Base-by-base conservation (phyloP, 1,140 invertebrate genomes). In the Hyphantria cunea region DNA sequence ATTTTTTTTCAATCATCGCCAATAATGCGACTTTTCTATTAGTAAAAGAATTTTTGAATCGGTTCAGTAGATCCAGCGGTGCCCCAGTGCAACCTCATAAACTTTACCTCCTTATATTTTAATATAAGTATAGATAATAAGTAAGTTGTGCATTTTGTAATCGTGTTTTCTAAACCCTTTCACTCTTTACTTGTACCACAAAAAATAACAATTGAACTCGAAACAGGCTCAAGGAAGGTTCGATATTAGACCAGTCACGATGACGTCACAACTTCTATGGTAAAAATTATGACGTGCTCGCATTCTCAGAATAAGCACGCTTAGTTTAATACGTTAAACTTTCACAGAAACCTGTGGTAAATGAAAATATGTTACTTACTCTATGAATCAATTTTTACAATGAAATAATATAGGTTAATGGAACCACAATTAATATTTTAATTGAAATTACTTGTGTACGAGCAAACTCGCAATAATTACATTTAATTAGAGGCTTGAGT, bases 121-220 rank as follows among this genome's bases (percentile, higher is more conserved):
- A n/a, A n/a, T n/a, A n/a, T n/a, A n/a, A n/a, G n/a, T n/a, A n/a
- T n/a, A n/a, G n/a, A n/a, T n/a, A n/a, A n/a, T n/a, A n/a, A n/a
- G n/a, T n/a, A n/a, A n/a, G n/a, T n/a, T n/a, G n/a, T 25, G 17
- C 1, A 25, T 25, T 25, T 25, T 25, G 5, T 3, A 25, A 25
- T 25, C 17, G n/a, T 25, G 2, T 3, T 25, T 25, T 25, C 5
- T 25, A 25, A 25, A 25, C 1, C 17, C 5, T 3, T 25, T 5
- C 17, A 25, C 17, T 5, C 17, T 5, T 25, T 61, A 68, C 14
- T 55, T 49, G 65, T 9, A 39, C 47, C 32, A 47, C 64, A 17
- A 71, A 61, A 58, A 44, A 13, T 13, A 13, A 9, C 41, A 39
- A 39, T 39, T 13, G 41, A 12, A n/a, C 12, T 48, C 51, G 62